phyloP scores from a whole-genome alignment of 2,797 vertebrate species.

The Cuculus canorus region DNA sequence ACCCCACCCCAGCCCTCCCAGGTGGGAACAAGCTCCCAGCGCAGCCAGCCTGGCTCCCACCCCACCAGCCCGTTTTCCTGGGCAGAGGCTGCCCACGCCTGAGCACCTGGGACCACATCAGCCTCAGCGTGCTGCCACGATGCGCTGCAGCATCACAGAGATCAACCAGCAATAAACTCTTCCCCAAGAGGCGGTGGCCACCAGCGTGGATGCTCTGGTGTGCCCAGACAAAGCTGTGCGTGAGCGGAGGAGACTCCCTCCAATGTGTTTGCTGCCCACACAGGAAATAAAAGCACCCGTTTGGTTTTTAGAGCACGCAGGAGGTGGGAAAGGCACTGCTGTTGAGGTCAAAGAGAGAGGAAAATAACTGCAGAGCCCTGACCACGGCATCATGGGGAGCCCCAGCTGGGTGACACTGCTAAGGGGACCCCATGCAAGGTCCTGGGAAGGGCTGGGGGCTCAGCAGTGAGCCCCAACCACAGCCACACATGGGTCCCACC shows the following conservation, averaged over 20 bases:
- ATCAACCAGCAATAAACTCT: neutral
- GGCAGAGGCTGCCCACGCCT: neutral
- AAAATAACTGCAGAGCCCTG: neutral
- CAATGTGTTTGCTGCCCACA: accelerated
- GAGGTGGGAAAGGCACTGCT: neutral
- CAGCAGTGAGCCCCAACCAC: accelerated
- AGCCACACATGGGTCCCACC: neutral
- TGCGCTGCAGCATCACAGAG: neutral
- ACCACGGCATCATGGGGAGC: neutral
- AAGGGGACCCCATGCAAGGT: neutral
- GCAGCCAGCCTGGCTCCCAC: neutral
- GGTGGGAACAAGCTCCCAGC: neutral
- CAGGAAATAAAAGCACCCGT: accelerated
- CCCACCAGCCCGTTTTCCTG: neutral
- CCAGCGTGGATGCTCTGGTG: accelerated
- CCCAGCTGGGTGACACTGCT: neutral
- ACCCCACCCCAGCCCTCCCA: neutral
- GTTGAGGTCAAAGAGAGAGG: neutral
- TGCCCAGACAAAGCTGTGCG: accelerated
- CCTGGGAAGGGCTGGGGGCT: neutral
- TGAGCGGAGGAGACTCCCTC: neutral
- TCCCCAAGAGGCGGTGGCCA: accelerated
- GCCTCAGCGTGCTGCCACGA: neutral
- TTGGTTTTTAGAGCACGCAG: neutral
- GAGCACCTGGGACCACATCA: accelerated